Base-by-base conservation (phyloP, 2,888 invertebrate species). In the Argyresthia goedartella region DNA sequence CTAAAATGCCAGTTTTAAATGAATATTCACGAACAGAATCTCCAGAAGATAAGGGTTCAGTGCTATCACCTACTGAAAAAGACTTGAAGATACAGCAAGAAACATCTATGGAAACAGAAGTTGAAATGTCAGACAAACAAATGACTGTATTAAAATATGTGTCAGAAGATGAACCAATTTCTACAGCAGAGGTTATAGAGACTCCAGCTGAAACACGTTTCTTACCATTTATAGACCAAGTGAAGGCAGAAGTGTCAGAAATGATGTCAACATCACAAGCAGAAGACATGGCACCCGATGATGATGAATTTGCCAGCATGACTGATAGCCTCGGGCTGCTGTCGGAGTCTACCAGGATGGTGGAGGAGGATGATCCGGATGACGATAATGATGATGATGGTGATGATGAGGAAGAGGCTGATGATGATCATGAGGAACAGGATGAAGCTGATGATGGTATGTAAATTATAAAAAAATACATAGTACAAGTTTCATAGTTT, bases 291-390 rank as follows among this genome's bases (percentile, higher is more conserved):
- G 25, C 6, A 6, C 25, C 25, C 8, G 16, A 14, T 15, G 13
- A n/a, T 8, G 44, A 47, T 33, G 47, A 47, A 1, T 11, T 50
- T 7, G 66, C 71, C 8, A 75, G 76, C 51, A 60, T 70, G 1
- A 61, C 71, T 0, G 87, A 87, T 52, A 78, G 73, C 49, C 65
- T 87, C 0, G 86, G 81, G 0, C 60, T 87, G 11, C 55, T 87
- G n/a, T 79, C 86, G 0, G 87, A 84, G 60, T 76, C 79, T 0
- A 72, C 71, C 0, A 66, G 76, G 25, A 62, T 76, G 1, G 65
- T 76, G 56, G 80, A 82, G 56, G 81, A 81, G 52, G 58, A 56
- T 15, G 55, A 55, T 15, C 54, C 54, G 14, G 79, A 81, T 34
- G 79, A 80, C 1, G 69, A 64, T 9, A 67, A 66, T 0, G 73